These are phyloP conservation scores for Triplophysa tibetana DNA, from an alignment of 2,113 vertebrate genomes.

Conservation along the genomic window DNA sequence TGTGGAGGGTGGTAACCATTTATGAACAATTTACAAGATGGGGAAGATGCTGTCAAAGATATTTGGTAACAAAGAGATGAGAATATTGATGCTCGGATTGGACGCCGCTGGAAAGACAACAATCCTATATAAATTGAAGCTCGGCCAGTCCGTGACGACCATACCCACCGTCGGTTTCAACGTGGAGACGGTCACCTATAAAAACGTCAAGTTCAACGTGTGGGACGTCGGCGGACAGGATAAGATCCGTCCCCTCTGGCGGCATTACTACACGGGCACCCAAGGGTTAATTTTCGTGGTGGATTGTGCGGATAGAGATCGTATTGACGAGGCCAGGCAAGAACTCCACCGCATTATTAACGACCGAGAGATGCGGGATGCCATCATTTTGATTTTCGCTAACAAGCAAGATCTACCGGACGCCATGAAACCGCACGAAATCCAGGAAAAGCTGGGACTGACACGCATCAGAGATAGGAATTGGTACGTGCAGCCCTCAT, in stretches of 20 bases:
- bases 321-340: slow-evolving; percentile 96
- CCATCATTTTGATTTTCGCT: slow-evolving; percentile 99
- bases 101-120: slow-evolving; percentile 98
- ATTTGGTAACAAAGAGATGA: slow-evolving; percentile 99
- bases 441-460: slow-evolving; percentile 99
- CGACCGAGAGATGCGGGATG: slow-evolving; percentile 98
- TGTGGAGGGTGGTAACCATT: slow-evolving; percentile 59
- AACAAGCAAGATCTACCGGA: slow-evolving; percentile 99
- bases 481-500: slow-evolving; percentile 99
- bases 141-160: slow-evolving; percentile 98
- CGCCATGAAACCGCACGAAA: slow-evolving; percentile 99
- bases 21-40: slow-evolving; percentile 84
- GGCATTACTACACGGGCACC: slow-evolving; percentile 99
- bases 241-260: slow-evolving; percentile 97
- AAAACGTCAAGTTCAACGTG: slow-evolving; percentile 99
- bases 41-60: slow-evolving; percentile 99
- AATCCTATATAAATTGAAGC: slow-evolving; percentile 98
- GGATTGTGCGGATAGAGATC: slow-evolving; percentile 98
- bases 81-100: slow-evolving; percentile 98
- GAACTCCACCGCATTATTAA: slow-evolving; percentile 99
- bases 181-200: slow-evolving; percentile 98
- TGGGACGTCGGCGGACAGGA: slow-evolving; percentile 99
- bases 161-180: slow-evolving; percentile 99
- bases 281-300: slow-evolving; percentile 98
- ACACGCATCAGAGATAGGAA: slow-evolving; percentile 99